Evolutionary conservation across 1,140 invertebrate genomes (phyloP).

Genomic region (Heliconius melpomene): DNA sequence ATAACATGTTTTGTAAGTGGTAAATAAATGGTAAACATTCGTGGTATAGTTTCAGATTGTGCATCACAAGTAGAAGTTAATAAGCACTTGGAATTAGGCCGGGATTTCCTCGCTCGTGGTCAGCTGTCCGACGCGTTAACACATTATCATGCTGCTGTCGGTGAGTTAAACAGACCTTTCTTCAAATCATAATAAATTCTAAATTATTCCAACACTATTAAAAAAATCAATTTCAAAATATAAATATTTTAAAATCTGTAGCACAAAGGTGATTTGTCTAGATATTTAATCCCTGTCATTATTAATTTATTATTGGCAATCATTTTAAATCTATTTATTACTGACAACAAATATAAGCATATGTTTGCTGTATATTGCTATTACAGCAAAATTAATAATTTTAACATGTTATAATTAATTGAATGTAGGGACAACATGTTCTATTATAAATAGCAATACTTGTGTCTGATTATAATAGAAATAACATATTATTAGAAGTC

Average conservation of each 20-base stretch:
- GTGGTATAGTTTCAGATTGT: slow-evolving; percentile 82
- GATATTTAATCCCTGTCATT: slow-evolving; percentile 30
- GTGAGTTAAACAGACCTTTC: slow-evolving; percentile 81
- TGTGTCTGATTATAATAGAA: no score
- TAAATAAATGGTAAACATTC: slow-evolving; percentile 4
- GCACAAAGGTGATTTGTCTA: neutral
- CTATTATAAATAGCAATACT: neutral
- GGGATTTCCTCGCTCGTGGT: slow-evolving; percentile 93
- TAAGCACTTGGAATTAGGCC: slow-evolving; percentile 95
- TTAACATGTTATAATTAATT: neutral
- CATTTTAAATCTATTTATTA: neutral
- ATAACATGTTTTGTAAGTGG: slow-evolving; percentile 19
- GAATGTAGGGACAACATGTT: neutral
- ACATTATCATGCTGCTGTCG: slow-evolving; percentile 99
- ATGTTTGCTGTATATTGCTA: neutral
- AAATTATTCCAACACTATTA: neutral
- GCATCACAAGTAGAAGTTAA: slow-evolving; percentile 90
- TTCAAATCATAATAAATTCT: neutral
- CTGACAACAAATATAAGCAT: neutral
- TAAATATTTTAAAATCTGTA: neutral
- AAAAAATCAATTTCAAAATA: neutral
- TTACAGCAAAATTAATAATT: neutral
- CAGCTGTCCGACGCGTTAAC: slow-evolving; percentile 97
- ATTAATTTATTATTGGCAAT: slow-evolving; percentile 19
- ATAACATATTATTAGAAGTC: no score